Base-by-base conservation (phyloP, 2,888 invertebrate species). In the Cremastinae sp. region DNA sequence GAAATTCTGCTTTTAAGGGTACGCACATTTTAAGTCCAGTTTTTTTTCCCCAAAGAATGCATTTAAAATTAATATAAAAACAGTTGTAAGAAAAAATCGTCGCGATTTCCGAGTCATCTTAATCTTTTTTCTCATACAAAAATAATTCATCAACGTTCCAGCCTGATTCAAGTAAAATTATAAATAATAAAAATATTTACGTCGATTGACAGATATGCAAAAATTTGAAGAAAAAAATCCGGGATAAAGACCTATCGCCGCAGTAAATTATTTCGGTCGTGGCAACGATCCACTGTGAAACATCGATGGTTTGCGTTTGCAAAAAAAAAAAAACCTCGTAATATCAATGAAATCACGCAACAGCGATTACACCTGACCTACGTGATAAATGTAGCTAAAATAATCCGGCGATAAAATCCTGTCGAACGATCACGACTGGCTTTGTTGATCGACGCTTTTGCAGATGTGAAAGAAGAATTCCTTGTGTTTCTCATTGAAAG, bases 211-310 rank as follows among this genome's bases (percentile, higher is more conserved):
- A n/a, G n/a, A n/a, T n/a, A n/a, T 22, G n/a, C 8, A 51, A 51
- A 9, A 28, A 22, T 51, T 0, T 8, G 20, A 20, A 51, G 20
- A 20, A 22, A 51, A 51, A 51, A 4, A n/a, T 20, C 22, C 4
- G n/a, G 10, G 7, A n/a, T 16, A 5, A n/a, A 20, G 4, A 22
- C 22, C 20, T 18, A 49, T 16, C 18, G 7, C 5, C 9, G 16
- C 49, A 10, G 22, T 18, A 22, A 41, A 9, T 41, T 1, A 41
- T 41, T 41, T 41, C 12, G 16, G 47, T 28, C 41, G 16, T 36
- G 38, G 74, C 76, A 78, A 79, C 82, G 83, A 83, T 84, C 83
- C 83, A 82, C 80, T 81, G 79, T 64, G 74, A 79, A 58, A 80
- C 81, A 80, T 81, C 79, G 74, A 71, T 72, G 28, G 61, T 64